A percentile compares a stretch with the other conserved stretches of the same genome.
These are phyloP conservation scores for Chelidonichthys spinosus DNA, from an alignment of 2,797 vertebrate species.

Conservation along the genomic window DNA sequence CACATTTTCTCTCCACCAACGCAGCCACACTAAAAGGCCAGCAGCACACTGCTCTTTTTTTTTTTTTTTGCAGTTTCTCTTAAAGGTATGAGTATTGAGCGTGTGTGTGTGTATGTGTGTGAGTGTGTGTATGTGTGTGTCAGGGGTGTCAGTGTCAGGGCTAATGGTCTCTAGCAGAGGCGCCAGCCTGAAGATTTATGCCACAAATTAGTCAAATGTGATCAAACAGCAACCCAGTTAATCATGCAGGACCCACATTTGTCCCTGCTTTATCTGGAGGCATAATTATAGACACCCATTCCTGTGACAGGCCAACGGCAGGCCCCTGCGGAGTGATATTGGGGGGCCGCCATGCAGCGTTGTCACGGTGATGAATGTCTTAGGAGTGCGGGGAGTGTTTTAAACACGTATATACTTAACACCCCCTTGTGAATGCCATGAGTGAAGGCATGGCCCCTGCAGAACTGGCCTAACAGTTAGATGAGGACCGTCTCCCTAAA, in stretches of 20 bases:
- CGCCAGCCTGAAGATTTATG: slow-evolving; percentile 89
- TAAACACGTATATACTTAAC: slow-evolving; percentile 84
- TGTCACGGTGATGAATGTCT: slow-evolving; percentile 88
- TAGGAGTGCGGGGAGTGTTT: slow-evolving; percentile 79
- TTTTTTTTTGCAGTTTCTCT: slow-evolving; percentile 41
- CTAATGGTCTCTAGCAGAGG: slow-evolving; percentile 82
- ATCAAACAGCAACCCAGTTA: slow-evolving; percentile 91
- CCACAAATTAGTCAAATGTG: slow-evolving; percentile 93
- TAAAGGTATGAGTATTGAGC: slow-evolving; percentile 57
- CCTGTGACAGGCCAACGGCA: slow-evolving; percentile 81
- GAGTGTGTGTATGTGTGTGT: slow-evolving; percentile 59
- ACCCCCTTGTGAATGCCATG: slow-evolving; percentile 72
- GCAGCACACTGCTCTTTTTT: slow-evolving; percentile 27
- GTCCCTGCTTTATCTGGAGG: slow-evolving; percentile 86
- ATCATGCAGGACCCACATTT: slow-evolving; percentile 87
- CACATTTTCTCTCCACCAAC: slow-evolving; percentile 35
- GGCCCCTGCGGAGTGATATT: slow-evolving; percentile 85
- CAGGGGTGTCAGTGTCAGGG: slow-evolving; percentile 79
- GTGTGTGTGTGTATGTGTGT: slow-evolving; percentile 32
- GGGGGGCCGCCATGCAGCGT: slow-evolving; percentile 73
- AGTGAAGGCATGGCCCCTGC: slow-evolving; percentile 60
- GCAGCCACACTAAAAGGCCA: slow-evolving; percentile 49
- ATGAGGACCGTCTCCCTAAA: slow-evolving; percentile 60
- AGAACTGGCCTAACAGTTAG: slow-evolving; percentile 57
- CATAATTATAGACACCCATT: slow-evolving; percentile 89